phyloP scores from a whole-genome alignment of 2,888 invertebrate genomes.

The Sesia bembeciformis region DNA sequence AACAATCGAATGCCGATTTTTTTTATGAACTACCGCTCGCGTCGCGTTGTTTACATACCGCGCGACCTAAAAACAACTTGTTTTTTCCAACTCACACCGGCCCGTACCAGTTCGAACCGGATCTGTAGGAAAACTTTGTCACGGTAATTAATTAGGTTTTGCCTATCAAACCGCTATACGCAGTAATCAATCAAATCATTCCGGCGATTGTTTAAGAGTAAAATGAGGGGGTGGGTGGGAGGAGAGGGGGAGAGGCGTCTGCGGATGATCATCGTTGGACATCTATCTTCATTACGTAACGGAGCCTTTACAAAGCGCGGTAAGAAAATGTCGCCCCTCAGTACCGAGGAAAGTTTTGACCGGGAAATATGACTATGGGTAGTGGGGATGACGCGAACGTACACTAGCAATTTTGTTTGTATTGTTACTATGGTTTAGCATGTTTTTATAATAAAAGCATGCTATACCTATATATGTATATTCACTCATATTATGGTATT shows the following conservation, averaged over 20 bases:
- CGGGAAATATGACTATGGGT: not conserved
- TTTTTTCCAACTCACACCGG: too few species aligned
- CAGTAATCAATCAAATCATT: slow-evolving; percentile 36
- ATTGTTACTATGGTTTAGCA: too few species aligned
- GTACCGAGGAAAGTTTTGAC: not conserved
- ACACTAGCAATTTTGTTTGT: too few species aligned
- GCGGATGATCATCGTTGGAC: slow-evolving; percentile 11
- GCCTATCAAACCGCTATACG: slow-evolving; percentile 4
- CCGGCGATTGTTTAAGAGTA: slow-evolving; percentile 33
- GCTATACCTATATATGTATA: too few species aligned
- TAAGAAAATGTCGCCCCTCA: not conserved
- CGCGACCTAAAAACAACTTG: too few species aligned
- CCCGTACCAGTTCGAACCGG: too few species aligned
- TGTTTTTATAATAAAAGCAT: too few species aligned
- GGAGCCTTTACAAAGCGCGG: not conserved
- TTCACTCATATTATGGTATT: too few species aligned
- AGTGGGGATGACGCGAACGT: too few species aligned
- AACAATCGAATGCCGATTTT: too few species aligned
- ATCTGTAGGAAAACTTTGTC: slow-evolving; percentile 18
- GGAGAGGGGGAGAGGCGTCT: slow-evolving; percentile 2
- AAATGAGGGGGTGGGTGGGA: slow-evolving; percentile 17
- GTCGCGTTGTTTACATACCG: too few species aligned
- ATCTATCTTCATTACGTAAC: slow-evolving; percentile 19
- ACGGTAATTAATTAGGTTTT: slow-evolving; percentile 31
- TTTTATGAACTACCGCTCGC: too few species aligned